Percentiles rank a stretch among this genome's conserved stretches.
Conservation (phyloP, 1,140 invertebrate species). For the Pygmarrhopalites habei region DNA sequence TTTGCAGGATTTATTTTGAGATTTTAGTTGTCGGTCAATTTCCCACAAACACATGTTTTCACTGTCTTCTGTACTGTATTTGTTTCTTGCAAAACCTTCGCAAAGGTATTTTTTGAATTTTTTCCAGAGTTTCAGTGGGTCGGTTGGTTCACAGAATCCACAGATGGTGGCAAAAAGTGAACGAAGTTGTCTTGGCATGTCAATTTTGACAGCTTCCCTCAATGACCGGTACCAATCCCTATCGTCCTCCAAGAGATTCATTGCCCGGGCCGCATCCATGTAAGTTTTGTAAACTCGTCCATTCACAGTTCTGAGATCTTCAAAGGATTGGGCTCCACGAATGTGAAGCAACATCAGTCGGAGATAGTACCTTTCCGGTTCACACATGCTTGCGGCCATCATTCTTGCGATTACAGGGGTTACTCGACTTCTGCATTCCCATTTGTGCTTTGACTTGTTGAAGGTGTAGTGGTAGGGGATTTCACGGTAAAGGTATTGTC, state of each 20-base stretch:
- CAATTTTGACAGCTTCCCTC: slow-evolving; percentile 26
- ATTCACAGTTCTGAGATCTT: slow-evolving; percentile 43
- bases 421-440: slow-evolving; percentile 12
- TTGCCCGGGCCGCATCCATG: slow-evolving; percentile 40
- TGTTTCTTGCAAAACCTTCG: slow-evolving; percentile 9
- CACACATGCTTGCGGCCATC: slow-evolving; percentile 23
- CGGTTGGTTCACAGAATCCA: slow-evolving; percentile 14
- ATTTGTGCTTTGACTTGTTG: slow-evolving; percentile 19
- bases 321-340: slow-evolving; percentile 44
- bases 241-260: slow-evolving; percentile 43
- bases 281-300: slow-evolving; percentile 39
- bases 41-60: neutral
- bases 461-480: slow-evolving; percentile 41
- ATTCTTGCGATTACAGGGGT: slow-evolving; percentile 24
- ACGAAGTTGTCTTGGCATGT: slow-evolving; percentile 29
- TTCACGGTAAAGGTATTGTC: slow-evolving; percentile 33
- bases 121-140: slow-evolving; percentile 27
- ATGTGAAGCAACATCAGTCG: slow-evolving; percentile 45
- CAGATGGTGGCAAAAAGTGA: slow-evolving; percentile 36
- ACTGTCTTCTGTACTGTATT: neutral
- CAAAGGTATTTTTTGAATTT: slow-evolving; percentile 18
- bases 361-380: slow-evolving; percentile 41
- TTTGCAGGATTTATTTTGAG: neutral
- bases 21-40: neutral
- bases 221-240: slow-evolving; percentile 40